Evolutionary conservation across 2,797 vertebrate genomes (phyloP), one percentile per base, ranked within the genome.

Genomic region (Nothura maculosa): DNA sequence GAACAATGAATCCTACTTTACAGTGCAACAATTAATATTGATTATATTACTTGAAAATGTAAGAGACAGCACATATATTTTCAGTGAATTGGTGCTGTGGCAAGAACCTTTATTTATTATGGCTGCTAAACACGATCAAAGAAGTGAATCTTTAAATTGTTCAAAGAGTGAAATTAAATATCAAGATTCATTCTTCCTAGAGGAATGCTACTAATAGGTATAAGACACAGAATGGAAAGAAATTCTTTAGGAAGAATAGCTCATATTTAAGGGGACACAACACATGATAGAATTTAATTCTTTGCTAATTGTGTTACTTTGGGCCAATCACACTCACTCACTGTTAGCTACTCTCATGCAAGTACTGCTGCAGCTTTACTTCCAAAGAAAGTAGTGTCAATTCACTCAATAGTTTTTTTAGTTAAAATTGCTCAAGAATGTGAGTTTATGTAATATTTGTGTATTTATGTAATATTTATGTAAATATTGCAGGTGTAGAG

Each of bases 21-120:
- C 36, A 62, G 30, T 48, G 45, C 47, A 94, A 86, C 40, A 90
- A 95, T 93, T 94, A 92, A 93, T 94, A 94, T 93, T 7, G 30
- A 95, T 89, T 79, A n/a, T 45, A 81, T 91, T 91, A 83, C 76
- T 91, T 76, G 77, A 93, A 90, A 96, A 92, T 63, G n/a, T 80
- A 75, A 64, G 72, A 92, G 57, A 55, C 28, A 73, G 34, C 17
- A 76, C 15, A 89, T 25, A 82, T 91, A 52, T 81, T 66, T 93
- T 73, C 67, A 0, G 0, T 61, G 63, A 93, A 92, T 27, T 18
- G 28, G 36, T 76, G 57, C 63, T 95, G 60, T 85, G 78, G 30
- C n/a, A 76, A 81, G 28, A 55, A 27, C 36, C 20, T 66, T 13
- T 82, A 34, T 88, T 90, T 84, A 86, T 89, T 94, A 81, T 12